Base-by-base conservation (phyloP, 1,140 invertebrate genomes). In the Leguminivora glycinivorella region DNA sequence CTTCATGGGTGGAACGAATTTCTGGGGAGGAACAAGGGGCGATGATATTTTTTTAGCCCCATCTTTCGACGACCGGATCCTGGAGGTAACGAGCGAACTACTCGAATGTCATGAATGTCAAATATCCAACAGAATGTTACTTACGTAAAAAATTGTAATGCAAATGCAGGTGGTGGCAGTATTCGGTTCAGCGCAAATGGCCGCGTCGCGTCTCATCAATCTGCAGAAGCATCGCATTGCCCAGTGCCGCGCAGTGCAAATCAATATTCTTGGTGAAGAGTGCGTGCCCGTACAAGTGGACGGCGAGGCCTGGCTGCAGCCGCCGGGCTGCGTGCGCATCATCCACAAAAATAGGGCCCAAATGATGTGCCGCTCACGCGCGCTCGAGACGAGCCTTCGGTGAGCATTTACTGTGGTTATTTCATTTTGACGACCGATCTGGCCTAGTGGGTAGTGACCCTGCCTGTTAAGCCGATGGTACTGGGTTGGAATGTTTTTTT, bases 1-100 rank as follows among this genome's bases (percentile, higher is more conserved):
- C 83, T 99, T 99, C 89, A 98, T 98, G 96, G 98, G 98, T 7
- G 98, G 98, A 34, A 98, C 98, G n/a, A 99, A 99, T 89, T 99
- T 99, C 86, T 99, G 98, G 98, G 98, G 98, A 71, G 96, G 96
- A 1, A 95, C 95, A 5, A 97, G 98, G 85, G 96, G 96, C 79
- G 97, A 97, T 77, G 97, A 98, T 76, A 93, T 96, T 14, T 98
- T 98, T 82, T 89, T 98, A 12, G 95, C 96, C 1, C 97, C 97
- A 1, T 96, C 96, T 4, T 98, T 98, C 79, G 98, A 99, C 91
- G 98, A 99, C 91, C 94, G 96, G 66, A 96, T 99, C 67, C 92
- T 99, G 6, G 98, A 99, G 93, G 98, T 99, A 43, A 77, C 74
- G 22, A 24, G 17, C 4, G 17, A 38, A 38, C 4, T 2, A 12